A percentile compares a stretch with the other conserved stretches of the same genome.
Evolutionary conservation across 2,888 invertebrate genomes (phyloP).

Genomic region (Rhyacophila evoluta): DNA sequence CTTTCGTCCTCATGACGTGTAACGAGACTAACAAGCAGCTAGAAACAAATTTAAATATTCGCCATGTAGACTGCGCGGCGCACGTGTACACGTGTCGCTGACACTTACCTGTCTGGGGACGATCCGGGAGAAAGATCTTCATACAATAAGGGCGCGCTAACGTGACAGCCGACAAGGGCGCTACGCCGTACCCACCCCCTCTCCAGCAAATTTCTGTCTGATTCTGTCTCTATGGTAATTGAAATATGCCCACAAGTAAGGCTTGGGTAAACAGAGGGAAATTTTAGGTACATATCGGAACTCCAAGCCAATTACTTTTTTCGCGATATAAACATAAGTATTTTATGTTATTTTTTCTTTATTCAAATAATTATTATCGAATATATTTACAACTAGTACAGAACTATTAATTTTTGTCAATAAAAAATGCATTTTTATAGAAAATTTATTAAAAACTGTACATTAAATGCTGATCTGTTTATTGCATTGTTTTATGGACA

Average conservation of each 20-base stretch:
- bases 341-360: too few relatives aligned
- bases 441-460: too few relatives aligned
- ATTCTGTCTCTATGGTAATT: slow-evolving; percentile 19
- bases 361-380: too few relatives aligned
- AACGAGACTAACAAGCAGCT: background rate
- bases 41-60: slow-evolving; percentile 7
- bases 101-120: slow-evolving; percentile 25
- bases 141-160: slow-evolving; percentile 25
- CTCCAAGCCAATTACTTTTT: background rate
- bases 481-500: too few relatives aligned
- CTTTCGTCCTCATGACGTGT: background rate
- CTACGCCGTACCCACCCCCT: background rate
- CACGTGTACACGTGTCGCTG: slow-evolving; percentile 31
- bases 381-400: too few relatives aligned
- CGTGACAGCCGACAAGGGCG: slow-evolving; percentile 28
- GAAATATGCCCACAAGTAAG: background rate
- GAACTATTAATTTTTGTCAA: too few relatives aligned
- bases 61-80: background rate
- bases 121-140: background rate
- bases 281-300: background rate
- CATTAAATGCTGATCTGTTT: too few relatives aligned
- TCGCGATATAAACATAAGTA: background rate
- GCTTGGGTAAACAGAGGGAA: background rate
- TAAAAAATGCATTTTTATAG: too few relatives aligned
- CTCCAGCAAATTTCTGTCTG: background rate